Evolutionary conservation across 2,888 invertebrate genomes (phyloP), one percentile per base, ranked within the genome.

Genomic region (Pinctada fucata): DNA sequence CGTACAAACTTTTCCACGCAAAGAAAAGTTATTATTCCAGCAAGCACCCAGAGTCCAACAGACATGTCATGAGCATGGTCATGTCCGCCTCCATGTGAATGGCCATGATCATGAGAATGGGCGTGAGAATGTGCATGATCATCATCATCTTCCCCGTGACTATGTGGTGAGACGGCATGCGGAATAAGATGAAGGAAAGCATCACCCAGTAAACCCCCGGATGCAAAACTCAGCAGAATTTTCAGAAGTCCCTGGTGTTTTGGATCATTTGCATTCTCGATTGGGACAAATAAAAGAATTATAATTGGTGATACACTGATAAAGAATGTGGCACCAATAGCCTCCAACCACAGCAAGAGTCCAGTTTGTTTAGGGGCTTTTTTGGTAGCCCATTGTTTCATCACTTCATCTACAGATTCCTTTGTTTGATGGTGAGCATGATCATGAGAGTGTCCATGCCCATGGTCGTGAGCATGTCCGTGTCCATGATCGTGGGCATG

Each of bases 151-250:
- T 86, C 90, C 6, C 83, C 85, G 79, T 91, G 91, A n/a, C 88
- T 86, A 79, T 93, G 92, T 10, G 92, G 92, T 94, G 94, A 50
- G 96, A 94, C 70, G 8, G 99, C 98, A 93, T 99, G 99, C 1
- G 99, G 99, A 90, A 99, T 99, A 83, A 99, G 94, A 93, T 99
- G 99, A 4, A 99, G 94, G 93, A 99, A 99, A 0, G 99, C 99
- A 94, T 99, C 99, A 5, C 99, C 99, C 0, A 99, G 94, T 13
- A 99, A 94, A 69, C 99, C 97, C 66, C 93, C 93, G 49, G 93
- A 92, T 3, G 93, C 93, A 88, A 93, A 93, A 78, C 92, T 92
- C 31, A 93, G 86, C 49, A 94, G 80, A 66, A 99, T 95, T 93
- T 99, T 99, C 5, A 99, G 93, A 64, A 97, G 93, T 0, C 97